Evolutionary conservation across 1,140 invertebrate species (phyloP), one percentile per base, ranked within the genome.

Genomic region (Papilio dardanus): DNA sequence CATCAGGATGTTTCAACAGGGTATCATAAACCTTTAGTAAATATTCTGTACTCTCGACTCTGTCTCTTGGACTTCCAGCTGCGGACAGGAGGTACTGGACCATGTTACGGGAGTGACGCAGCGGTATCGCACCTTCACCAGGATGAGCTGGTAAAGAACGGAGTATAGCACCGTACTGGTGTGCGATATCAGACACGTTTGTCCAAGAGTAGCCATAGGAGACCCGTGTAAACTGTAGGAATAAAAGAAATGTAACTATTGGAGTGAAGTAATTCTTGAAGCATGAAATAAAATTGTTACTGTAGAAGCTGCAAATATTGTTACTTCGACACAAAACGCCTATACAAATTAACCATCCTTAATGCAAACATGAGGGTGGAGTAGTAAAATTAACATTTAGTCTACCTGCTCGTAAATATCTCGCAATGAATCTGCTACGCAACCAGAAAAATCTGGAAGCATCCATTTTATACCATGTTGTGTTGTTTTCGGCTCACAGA

Each of bases 381-480:
- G n/a, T n/a, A n/a, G n/a, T n/a, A n/a, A n/a, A n/a, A n/a, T n/a
- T n/a, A n/a, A n/a, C n/a, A n/a, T n/a, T 21, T 5, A 42, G 58
- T 86, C 92, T 92, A 97, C 96, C 85, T 95, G 94, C 81, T 95
- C 94, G 81, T 95, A 95, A 76, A 96, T 95, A 74, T 94, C 89
- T 33, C 94, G 87, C 12, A 97, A 87, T 1, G 95, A 94, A 80
- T 96, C 94, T 8, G 95, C 94, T 1, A 96, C 92, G 80, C 97
- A 97, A 12, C 93, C 91, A 1, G 96, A 96, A 83, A 97, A 97
- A 85, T 97, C 96, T 3, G 97, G 96, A 30, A 94, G 88, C 58
- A 95, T 94, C 97, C 97, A 97, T 75, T 95, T 95, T 1, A 96
- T 95, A 35, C 95, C 95, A 12, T 88, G 89, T 35, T 92, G 90